Evolutionary conservation across 2,113 vertebrate species (phyloP).

Genomic region (Benthochromis sp.): DNA sequence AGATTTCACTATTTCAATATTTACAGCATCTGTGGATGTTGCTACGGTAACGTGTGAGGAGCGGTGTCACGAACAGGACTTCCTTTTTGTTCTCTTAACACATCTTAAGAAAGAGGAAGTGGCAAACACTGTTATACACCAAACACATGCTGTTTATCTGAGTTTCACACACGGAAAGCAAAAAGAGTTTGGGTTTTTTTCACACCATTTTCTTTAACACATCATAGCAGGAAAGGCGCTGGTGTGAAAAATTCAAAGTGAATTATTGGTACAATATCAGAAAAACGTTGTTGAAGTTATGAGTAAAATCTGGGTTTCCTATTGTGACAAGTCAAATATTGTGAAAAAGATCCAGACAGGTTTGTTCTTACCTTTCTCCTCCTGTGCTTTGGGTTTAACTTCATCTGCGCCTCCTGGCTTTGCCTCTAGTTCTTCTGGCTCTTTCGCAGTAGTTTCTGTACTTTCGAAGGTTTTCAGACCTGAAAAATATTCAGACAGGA

Average conservation of each 20-base stretch:
- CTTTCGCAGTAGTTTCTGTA: not conserved
- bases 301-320: not conserved
- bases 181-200: not conserved
- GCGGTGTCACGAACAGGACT: not conserved
- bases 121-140: not conserved
- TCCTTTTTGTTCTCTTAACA: conserved; percentile 19
- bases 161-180: not conserved
- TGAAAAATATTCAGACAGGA: not conserved
- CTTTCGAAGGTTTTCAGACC: conserved; percentile 51
- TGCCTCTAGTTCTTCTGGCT: not conserved
- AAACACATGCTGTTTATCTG: not conserved
- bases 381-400: not conserved
- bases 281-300: not conserved
- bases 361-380: conserved; percentile 40
- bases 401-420: not conserved
- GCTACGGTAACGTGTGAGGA: not conserved
- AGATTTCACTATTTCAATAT: not conserved
- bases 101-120: conserved; percentile 42
- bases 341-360: not conserved
- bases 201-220: not conserved
- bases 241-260: not conserved
- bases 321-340: not conserved
- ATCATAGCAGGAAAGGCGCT: not conserved
- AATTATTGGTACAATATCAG: not conserved
- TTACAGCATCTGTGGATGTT: not conserved